Conservation (phyloP, 2,888 invertebrate species). For the Chloromyia formosa region DNA sequence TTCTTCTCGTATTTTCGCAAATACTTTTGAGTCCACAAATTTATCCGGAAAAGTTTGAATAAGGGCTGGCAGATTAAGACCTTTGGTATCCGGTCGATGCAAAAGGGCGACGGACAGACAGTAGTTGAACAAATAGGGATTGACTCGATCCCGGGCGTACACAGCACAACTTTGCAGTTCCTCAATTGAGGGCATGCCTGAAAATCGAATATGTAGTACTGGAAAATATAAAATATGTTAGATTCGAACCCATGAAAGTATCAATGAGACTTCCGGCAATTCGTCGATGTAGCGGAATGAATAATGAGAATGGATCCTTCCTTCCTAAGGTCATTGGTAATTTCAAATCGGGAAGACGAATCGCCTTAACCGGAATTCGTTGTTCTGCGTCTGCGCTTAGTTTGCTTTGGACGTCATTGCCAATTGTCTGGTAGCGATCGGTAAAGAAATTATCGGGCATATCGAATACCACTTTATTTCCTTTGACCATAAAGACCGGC, state of each 20-base stretch:
- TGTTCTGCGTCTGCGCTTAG: constrained; percentile 67
- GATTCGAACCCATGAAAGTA: constrained; percentile 69
- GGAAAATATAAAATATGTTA: too few species aligned
- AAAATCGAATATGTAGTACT: constrained; percentile 45
- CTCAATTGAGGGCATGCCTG: constrained; percentile 74
- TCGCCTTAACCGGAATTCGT: constrained; percentile 69
- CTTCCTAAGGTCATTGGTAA: constrained; percentile 71
- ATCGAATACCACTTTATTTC: constrained; percentile 70
- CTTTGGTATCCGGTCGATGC: constrained; percentile 69
- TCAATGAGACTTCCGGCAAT: constrained; percentile 75
- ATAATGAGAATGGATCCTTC: constrained; percentile 75
- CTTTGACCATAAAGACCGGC: constrained; percentile 81
- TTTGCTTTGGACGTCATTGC: constrained; percentile 67
- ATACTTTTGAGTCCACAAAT: constrained; percentile 68
- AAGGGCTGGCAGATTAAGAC: constrained; percentile 68
- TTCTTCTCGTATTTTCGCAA: constrained; percentile 66
- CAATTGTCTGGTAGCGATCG: constrained; percentile 66
- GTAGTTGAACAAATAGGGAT: constrained; percentile 80
- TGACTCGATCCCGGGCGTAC: constrained; percentile 74
- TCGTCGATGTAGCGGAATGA: constrained; percentile 73
- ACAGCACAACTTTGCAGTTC: constrained; percentile 73
- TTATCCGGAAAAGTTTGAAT: constrained; percentile 71
- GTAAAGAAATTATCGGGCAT: constrained; percentile 71
- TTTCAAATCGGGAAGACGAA: constrained; percentile 71
- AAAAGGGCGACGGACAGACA: constrained; percentile 76